Percentiles rank a stretch among this genome's conserved stretches.
These are phyloP conservation scores for Oenanthe oenanthe DNA, from an alignment of 2,113 vertebrate genomes.

Conservation along the genomic window DNA sequence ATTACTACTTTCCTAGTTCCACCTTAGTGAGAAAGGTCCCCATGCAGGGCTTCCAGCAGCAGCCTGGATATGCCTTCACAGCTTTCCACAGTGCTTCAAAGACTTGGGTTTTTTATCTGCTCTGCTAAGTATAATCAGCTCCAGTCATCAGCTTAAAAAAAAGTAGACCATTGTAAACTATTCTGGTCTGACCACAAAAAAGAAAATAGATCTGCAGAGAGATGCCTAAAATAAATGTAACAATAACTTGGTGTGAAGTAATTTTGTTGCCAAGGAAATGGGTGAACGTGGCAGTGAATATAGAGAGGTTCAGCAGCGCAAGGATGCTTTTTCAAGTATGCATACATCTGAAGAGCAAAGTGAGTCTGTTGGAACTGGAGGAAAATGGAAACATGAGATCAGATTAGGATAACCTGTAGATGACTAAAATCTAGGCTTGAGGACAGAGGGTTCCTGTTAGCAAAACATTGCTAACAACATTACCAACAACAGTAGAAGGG, in stretches of 20 bases:
- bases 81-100: neutral
- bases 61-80: neutral
- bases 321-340: neutral
- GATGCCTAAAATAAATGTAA: neutral
- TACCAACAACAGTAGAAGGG: neutral
- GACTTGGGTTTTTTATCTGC: neutral
- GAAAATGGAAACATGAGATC: neutral
- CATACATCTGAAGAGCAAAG: neutral
- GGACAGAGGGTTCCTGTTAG: neutral
- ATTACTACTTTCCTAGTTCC: neutral
- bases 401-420: neutral
- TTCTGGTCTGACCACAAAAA: neutral
- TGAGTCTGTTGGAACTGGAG: neutral
- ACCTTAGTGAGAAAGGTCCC: neutral
- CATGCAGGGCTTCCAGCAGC: neutral
- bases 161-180: neutral
- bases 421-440: neutral
- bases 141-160: neutral
- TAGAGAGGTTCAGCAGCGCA: neutral
- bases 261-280: neutral
- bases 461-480: neutral
- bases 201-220: neutral
- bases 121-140: neutral
- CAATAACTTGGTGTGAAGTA: neutral
- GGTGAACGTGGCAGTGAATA: neutral